These are phyloP conservation scores for Actinemys pallida DNA, from an alignment of 2,113 vertebrate species.

Conservation along the genomic window DNA sequence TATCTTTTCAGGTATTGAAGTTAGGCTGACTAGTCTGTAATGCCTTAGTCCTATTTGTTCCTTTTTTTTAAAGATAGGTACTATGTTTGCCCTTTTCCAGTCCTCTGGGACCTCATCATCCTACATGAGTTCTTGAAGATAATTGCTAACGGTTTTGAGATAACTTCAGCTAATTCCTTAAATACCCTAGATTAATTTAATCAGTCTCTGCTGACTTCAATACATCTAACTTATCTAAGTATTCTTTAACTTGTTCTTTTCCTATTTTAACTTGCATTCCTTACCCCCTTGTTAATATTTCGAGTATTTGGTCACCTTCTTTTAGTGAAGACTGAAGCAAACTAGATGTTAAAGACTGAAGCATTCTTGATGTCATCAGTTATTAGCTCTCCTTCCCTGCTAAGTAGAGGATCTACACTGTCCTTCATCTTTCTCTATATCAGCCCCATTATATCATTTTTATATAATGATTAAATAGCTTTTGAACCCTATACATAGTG, in stretches of 20 bases:
- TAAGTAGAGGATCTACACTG: background rate
- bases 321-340: background rate
- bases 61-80: background rate
- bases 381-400: background rate
- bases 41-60: background rate
- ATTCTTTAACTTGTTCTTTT: background rate
- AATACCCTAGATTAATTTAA: background rate
- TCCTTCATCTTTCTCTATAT: background rate
- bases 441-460: background rate
- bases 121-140: too few species aligned
- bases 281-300: background rate
- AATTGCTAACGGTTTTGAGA: background rate
- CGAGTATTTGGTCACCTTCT: background rate
- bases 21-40: background rate
- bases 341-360: background rate
- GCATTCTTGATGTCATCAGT: background rate
- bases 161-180: background rate
- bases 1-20: background rate
- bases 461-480: background rate
- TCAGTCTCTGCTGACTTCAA: background rate
- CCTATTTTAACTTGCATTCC: background rate
- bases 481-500: background rate
- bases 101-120: background rate
- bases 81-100: background rate
- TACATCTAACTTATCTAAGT: background rate